Evolutionary conservation across 2,113 vertebrate genomes (phyloP), one percentile per base, ranked within the genome.

Genomic region (Pterocles burchelli): DNA sequence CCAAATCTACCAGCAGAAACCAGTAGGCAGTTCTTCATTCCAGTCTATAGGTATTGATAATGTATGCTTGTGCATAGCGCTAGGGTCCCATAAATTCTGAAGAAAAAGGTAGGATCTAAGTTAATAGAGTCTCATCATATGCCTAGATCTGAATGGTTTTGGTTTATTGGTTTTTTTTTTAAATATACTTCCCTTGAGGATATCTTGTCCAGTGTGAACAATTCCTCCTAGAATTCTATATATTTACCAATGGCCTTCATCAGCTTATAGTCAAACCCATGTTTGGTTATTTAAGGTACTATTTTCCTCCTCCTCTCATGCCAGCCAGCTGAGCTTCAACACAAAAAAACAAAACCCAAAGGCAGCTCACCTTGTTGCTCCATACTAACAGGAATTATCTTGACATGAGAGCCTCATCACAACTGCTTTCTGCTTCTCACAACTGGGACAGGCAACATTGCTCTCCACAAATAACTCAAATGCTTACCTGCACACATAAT

Each of bases 31-130:
- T 34, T 55, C 59, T 73, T 31, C 38, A 29, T 54, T 77, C 28
- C 65, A 62, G 22, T 4, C 68, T 9, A 0, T 4, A 51, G 25
- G 28, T 87, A 9, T 1, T 49, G 83, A 33, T 22, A 24, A 46
- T 10, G 12, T 0, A 10, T 1, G 2, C 1, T 8, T 38, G 8
- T 45, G 68, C 25, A 13, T 2, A 70, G 15, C 5, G 57, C 4
- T 28, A 68, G 13, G 4, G 29, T 38, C 48, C 10, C 58, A 59
- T 14, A 51, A 38, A 73, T 26, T 59, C 36, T 76, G 51, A 67
- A 67, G 48, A 41, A 9, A 59, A 80, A 7, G 14, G 11, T 3
- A 54, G 18, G 21, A n/a, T 13, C 5, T 28, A 62, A 36, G 17
- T 65, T 45, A 51, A 36, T 15, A 21, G 0, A 62, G 6, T 41